Base-by-base conservation (phyloP, 64 coral and sea anemone species). In the Montipora foliosa region DNA sequence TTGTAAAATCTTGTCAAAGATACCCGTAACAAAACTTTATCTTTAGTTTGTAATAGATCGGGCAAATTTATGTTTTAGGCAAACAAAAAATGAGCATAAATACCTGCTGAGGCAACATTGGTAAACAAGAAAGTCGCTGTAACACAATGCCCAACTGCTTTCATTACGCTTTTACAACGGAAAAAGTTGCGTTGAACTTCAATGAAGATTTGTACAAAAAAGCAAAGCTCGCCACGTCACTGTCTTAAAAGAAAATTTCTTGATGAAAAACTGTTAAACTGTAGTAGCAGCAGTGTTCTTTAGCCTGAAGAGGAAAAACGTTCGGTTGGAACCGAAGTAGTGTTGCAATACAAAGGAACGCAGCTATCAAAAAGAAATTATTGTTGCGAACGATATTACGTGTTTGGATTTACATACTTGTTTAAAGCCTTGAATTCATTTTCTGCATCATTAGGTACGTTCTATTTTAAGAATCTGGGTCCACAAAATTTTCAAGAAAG, bases 391-490 rank as follows among this genome's bases (percentile, higher is more conserved):
- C 24, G 13, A 76, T 13, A 76, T 9, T 76, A 76, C 70, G 70
- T 76, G 74, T 12, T 45, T 29, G 37, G 6, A 49, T 78, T 49
- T 78, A 46, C 45, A 50, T 49, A 49, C 74, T 15, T 80, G 4
- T 6, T 80, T 8, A 50, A 57, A 80, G 58, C 8, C 78, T 19
- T 55, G 21, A 58, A 82, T 82, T 62, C 44, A 82, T 82, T 61
- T 62, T 82, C 53, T 24, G 79, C 79, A 44, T 44, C 25, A 37
- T 62, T 64, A 15, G 4, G 4, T 5, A 62, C 2, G 11, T 57
- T 76, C 37, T 37, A 37, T 37, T 37, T 37, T 37, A 37, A 37
- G 37, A 37, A 37, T 37, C 37, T 37, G 37, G 37, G 0, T 37
- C 37, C 37, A 37, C 37, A 37, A 37, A 37, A 37, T 37, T 37